phyloP scores from a whole-genome alignment of 2,113 vertebrate genomes.

The Microcebus murinus region DNA sequence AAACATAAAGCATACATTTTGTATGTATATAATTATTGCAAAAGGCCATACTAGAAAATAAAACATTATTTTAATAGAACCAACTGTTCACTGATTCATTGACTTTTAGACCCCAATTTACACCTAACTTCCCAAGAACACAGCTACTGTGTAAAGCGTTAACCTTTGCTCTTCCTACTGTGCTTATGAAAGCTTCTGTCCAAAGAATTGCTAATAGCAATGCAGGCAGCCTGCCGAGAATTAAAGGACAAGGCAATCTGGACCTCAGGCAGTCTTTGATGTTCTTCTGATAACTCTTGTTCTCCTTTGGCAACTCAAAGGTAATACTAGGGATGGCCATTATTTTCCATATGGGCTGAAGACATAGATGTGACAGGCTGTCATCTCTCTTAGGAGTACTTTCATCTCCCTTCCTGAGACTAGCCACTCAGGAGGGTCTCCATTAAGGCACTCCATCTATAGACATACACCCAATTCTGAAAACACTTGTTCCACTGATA shows the following conservation, averaged over 20 bases:
- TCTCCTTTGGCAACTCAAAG: slow-evolving; percentile 49
- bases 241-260: slow-evolving; percentile 37
- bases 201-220: slow-evolving; percentile 46
- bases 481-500: slow-evolving; percentile 5
- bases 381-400: neutral
- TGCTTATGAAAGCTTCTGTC: slow-evolving; percentile 1
- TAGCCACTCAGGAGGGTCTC: slow-evolving; percentile 15
- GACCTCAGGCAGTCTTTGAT: slow-evolving; percentile 44
- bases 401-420: slow-evolving; percentile 27
- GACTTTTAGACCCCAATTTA: slow-evolving; percentile 41
- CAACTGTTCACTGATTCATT: neutral
- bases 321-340: neutral
- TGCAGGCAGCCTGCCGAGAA: neutral
- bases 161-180: slow-evolving; percentile 35
- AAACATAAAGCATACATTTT: neutral
- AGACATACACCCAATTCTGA: slow-evolving; percentile 13
- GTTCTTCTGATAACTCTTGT: slow-evolving; percentile 37
- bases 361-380: neutral
- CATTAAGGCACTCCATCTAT: neutral
- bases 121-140: slow-evolving; percentile 25
- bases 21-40: neutral
- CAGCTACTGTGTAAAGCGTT: neutral
- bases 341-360: slow-evolving; percentile 6
- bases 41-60: neutral
- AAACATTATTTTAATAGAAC: neutral